Evolutionary conservation across 2,113 vertebrate genomes (phyloP).

Genomic region (Cariama cristata): DNA sequence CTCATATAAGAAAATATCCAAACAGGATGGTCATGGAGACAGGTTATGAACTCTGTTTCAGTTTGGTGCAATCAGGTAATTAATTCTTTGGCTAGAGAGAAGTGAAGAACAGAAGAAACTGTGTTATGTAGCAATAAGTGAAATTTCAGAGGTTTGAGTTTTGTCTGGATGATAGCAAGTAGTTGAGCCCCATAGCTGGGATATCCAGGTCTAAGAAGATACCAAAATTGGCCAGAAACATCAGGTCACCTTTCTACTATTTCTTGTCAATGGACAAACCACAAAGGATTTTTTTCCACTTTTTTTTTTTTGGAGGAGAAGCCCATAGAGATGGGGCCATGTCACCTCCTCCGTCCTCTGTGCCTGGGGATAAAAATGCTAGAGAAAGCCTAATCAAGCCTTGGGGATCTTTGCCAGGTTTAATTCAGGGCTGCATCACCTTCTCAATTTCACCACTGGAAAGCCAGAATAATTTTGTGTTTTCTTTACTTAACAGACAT

Average conservation of each 20-base stretch:
- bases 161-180: neutral
- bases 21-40: neutral
- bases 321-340: fast-evolving
- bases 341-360: neutral
- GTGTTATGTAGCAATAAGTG: neutral
- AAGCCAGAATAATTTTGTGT: neutral
- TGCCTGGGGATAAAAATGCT: neutral
- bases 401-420: neutral
- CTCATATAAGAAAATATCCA: neutral
- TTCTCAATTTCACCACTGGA: neutral
- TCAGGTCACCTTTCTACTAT: neutral
- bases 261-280: neutral
- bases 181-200: neutral
- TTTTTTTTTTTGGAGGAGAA: neutral
- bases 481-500: neutral
- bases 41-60: neutral
- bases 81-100: neutral
- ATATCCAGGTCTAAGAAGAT: neutral
- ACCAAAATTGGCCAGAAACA: neutral
- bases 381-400: neutral
- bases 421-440: neutral
- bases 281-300: neutral
- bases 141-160: neutral
- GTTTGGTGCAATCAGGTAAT: neutral
- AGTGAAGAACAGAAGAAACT: neutral